Conservation (phyloP, 2,888 invertebrate species). For the Clanis bilineata region DNA sequence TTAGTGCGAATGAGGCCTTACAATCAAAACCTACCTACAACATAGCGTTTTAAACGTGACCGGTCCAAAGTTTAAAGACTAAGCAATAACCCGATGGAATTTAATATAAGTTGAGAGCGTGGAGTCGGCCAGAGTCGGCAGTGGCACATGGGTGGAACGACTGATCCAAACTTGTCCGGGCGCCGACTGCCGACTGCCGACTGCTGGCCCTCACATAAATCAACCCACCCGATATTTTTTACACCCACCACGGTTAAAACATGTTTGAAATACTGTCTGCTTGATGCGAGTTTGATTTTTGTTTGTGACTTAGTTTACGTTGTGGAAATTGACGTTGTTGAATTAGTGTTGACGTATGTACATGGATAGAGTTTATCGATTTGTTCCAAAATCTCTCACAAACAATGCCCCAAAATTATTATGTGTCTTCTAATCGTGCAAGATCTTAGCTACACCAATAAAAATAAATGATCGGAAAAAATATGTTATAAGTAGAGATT, state of each 20-base stretch:
- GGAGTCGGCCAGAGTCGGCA: neutral
- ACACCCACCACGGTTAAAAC: neutral
- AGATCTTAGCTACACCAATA: too few species aligned
- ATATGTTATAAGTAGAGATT: too few species aligned
- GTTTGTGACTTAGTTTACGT: neutral
- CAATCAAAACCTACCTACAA: neutral
- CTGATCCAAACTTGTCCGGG: conserved; percentile 1
- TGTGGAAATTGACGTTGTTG: too few species aligned
- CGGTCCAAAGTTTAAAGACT: neutral
- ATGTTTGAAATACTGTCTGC: neutral
- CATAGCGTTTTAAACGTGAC: neutral
- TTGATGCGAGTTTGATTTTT: neutral
- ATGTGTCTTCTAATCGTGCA: too few species aligned
- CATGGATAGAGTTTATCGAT: too few species aligned
- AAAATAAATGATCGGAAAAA: too few species aligned
- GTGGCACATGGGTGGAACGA: conserved; percentile 5
- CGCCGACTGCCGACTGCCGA: too few species aligned
- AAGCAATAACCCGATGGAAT: conserved; percentile 5
- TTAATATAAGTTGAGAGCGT: conserved; percentile 7
- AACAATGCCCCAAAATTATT: too few species aligned
- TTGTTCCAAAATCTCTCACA: too few species aligned
- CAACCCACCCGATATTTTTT: neutral
- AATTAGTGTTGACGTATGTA: too few species aligned
- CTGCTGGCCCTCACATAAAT: conserved; percentile 1
- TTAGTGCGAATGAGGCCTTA: too few species aligned